Percentiles rank a stretch among this genome's conserved stretches.
phyloP scores from a whole-genome alignment of 2,888 invertebrate genomes.

The Macrophya alboannulata region DNA sequence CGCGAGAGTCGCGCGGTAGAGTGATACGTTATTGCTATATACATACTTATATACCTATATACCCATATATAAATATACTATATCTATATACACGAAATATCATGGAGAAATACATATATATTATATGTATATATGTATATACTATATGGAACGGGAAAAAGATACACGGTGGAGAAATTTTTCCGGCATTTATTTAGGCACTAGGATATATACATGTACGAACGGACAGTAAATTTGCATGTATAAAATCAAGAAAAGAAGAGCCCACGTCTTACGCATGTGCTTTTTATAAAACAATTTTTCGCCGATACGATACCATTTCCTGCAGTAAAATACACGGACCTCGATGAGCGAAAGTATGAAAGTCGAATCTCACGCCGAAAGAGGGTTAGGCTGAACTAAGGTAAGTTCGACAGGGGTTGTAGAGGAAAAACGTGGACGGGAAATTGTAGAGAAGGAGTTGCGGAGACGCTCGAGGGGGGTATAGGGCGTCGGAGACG shows the following conservation, averaged over 20 bases:
- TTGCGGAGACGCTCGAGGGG: neutral
- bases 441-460: slow-evolving; percentile 32
- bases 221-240: neutral
- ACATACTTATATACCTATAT: slow-evolving; percentile 16
- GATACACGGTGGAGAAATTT: slow-evolving; percentile 40
- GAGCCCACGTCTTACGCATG: neutral
- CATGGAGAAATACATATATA: neutral
- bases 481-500: slow-evolving; percentile 33
- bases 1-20: slow-evolving; percentile 26
- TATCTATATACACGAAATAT: neutral
- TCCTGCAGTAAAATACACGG: neutral
- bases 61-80: neutral
- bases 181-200: slow-evolving; percentile 42
- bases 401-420: slow-evolving; percentile 15
- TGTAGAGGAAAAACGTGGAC: slow-evolving; percentile 37
- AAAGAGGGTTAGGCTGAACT: neutral
- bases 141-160: slow-evolving; percentile 13
- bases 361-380: slow-evolving; percentile 29
- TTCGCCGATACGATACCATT: neutral
- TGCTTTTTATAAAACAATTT: neutral
- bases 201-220: neutral
- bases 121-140: neutral
- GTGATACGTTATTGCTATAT: slow-evolving; percentile 45
- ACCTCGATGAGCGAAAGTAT: slow-evolving; percentile 36
- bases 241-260: neutral